phyloP scores from a whole-genome alignment of 1,140 invertebrate species.

The Tyrophagus putrescentiae region DNA sequence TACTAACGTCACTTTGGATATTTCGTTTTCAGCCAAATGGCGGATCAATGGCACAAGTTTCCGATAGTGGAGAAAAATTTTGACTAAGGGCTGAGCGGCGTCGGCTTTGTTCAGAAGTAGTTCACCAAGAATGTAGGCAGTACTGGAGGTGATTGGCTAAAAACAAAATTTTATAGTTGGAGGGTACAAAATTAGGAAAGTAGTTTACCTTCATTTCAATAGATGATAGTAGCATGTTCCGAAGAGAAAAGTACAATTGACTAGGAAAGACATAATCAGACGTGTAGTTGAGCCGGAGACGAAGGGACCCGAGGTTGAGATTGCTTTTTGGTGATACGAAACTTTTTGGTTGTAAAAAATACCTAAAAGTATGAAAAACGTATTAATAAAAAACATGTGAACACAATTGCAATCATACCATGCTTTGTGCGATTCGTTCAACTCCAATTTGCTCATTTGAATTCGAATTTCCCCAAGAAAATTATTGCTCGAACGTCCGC shows the following conservation, averaged over 20 bases:
- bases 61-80: slow-evolving; percentile 64
- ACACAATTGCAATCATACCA: slow-evolving; percentile 30
- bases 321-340: slow-evolving; percentile 30
- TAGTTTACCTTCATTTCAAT: slow-evolving; percentile 45
- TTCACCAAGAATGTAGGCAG: slow-evolving; percentile 71
- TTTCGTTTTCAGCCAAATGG: slow-evolving; percentile 63
- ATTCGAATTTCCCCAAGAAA: slow-evolving; percentile 73
- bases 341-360: slow-evolving; percentile 56
- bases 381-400: not conserved
- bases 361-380: slow-evolving; percentile 41
- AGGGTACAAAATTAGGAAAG: not conserved
- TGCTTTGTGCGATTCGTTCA: slow-evolving; percentile 30
- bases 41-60: slow-evolving; percentile 65
- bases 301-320: slow-evolving; percentile 55
- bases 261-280: slow-evolving; percentile 71
- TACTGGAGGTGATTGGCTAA: slow-evolving; percentile 64
- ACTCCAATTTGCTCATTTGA: slow-evolving; percentile 46
- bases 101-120: slow-evolving; percentile 67
- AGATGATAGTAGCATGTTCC: slow-evolving; percentile 56
- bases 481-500: slow-evolving; percentile 53
- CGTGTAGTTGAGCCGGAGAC: slow-evolving; percentile 69
- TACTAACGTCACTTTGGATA: slow-evolving; percentile 68
- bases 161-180: slow-evolving; percentile 28
- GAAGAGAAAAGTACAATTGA: slow-evolving; percentile 56
- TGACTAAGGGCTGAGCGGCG: slow-evolving; percentile 65